Conservation (phyloP, 2,888 invertebrate genomes). For the Aplocera efformata region DNA sequence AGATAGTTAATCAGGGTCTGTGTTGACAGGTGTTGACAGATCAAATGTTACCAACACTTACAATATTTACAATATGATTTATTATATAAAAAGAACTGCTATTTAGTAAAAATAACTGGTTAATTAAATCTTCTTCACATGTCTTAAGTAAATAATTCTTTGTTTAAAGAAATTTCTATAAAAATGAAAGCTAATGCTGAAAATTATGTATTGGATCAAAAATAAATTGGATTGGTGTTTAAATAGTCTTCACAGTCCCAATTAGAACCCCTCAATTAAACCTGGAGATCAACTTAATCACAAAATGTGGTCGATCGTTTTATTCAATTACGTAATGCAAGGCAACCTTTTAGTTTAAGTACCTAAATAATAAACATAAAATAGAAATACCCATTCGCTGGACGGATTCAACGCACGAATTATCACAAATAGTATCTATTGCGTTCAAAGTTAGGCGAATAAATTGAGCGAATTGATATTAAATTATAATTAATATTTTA, state of each 20-base stretch:
- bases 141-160: no score
- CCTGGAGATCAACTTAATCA: constrained; percentile 20
- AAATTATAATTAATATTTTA: constrained; percentile 17
- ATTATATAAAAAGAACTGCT: no score
- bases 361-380: constrained; percentile 33
- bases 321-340: constrained; percentile 64
- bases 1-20: not conserved
- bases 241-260: constrained; percentile 3
- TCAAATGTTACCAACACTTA: no score
- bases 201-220: no score
- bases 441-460: constrained; percentile 12
- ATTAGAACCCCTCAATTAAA: constrained; percentile 7
- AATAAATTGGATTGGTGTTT: no score
- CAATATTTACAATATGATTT: no score
- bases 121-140: no score
- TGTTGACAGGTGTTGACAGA: constrained; percentile 1
- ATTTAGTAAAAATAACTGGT: no score
- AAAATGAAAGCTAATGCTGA: no score
- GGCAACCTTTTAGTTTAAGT: constrained; percentile 59
- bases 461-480: constrained; percentile 9
- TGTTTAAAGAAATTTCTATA: no score
- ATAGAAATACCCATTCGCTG: constrained; percentile 27
- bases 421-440: constrained; percentile 53
- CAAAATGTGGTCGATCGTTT: constrained; percentile 18
- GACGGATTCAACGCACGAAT: constrained; percentile 53